Percentiles rank a stretch among this genome's conserved stretches.
phyloP scores from a whole-genome alignment of 2,888 invertebrate species.

The Eilema griseolum region DNA sequence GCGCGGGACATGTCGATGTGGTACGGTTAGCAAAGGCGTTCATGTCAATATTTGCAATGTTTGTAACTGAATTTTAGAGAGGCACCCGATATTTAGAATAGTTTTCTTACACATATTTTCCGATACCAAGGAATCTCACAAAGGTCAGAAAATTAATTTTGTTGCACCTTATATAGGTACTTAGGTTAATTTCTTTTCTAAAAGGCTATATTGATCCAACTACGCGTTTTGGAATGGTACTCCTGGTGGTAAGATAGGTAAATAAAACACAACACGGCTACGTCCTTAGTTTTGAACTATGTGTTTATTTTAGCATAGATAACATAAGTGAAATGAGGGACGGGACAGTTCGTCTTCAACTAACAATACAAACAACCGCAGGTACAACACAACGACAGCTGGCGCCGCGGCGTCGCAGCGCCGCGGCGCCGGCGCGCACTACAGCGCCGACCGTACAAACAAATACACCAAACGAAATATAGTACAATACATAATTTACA shows the following conservation, averaged over 20 bases:
- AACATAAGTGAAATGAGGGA: constrained; percentile 79
- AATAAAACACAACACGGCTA: constrained; percentile 44
- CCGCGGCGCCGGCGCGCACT: constrained; percentile 7
- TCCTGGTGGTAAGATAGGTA: constrained; percentile 10
- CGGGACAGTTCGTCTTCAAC: constrained; percentile 79
- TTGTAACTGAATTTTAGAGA: too few species aligned
- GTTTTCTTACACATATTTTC: too few species aligned
- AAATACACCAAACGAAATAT: constrained; percentile 6
- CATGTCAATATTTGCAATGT: too few species aligned
- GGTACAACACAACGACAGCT: constrained; percentile 13
- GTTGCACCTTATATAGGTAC: too few species aligned
- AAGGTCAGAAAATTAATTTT: too few species aligned
- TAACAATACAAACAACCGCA: constrained; percentile 38
- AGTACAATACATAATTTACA: not conserved
- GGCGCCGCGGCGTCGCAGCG: not conserved
- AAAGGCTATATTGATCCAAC: too few species aligned
- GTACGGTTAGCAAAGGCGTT: too few species aligned
- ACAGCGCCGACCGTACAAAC: too few species aligned
- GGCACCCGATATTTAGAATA: too few species aligned
- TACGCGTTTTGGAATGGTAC: not conserved
- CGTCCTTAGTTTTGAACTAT: constrained; percentile 64
- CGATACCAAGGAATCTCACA: too few species aligned
- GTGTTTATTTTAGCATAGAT: constrained; percentile 73
- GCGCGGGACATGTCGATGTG: too few species aligned
- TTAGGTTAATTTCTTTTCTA: too few species aligned